These are phyloP conservation scores for Oscheius onirici DNA, from an alignment of 2,888 invertebrate genomes.

Conservation along the genomic window DNA sequence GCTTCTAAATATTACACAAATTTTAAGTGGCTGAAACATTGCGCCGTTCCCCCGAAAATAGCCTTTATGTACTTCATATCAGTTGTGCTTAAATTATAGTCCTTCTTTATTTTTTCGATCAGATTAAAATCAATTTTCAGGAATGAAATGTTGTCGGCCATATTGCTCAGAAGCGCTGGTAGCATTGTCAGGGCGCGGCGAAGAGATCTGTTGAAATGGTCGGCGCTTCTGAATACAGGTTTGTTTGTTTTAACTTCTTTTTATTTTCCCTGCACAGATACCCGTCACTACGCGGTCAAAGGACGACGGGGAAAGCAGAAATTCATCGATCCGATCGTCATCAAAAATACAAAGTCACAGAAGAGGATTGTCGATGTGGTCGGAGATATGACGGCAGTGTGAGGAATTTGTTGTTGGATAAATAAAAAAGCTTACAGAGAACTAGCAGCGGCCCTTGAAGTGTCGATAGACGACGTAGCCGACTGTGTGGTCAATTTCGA, in stretches of 20 bases:
- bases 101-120: too few relatives aligned
- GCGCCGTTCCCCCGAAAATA: too few relatives aligned
- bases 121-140: not conserved
- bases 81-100: too few relatives aligned
- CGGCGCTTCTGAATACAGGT: not conserved
- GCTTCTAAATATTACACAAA: too few relatives aligned
- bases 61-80: too few relatives aligned
- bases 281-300: constrained; percentile 37
- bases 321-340: constrained; percentile 55
- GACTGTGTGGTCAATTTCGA: constrained; percentile 52
- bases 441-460: constrained; percentile 46
- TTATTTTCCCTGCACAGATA: not conserved
- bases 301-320: constrained; percentile 48
- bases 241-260: not conserved
- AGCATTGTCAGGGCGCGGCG: not conserved
- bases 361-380: constrained; percentile 58
- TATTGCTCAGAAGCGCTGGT: not conserved
- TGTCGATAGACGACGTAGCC: constrained; percentile 47
- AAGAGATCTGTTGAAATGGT: not conserved
- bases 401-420: constrained; percentile 11
- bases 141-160: constrained; percentile 9
- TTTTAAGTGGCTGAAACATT: too few relatives aligned
- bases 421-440: constrained; percentile 41
- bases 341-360: constrained; percentile 56
- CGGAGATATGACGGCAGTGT: constrained; percentile 54